Evolutionary conservation across 1,140 invertebrate species (phyloP).

Genomic region (Aphelenchoides fujianensis): DNA sequence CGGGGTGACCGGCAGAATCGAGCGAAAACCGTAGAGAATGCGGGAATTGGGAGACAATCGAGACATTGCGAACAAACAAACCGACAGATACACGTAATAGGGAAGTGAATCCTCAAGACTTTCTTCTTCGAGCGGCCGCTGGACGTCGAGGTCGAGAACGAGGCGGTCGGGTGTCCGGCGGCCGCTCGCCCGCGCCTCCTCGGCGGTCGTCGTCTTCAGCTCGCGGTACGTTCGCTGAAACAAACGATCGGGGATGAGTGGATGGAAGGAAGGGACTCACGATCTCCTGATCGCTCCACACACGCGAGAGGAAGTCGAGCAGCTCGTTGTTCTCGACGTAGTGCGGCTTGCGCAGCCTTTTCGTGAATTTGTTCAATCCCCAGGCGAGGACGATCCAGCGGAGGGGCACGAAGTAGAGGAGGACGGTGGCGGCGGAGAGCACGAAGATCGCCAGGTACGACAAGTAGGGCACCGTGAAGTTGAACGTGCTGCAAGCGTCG

Average conservation of each 20-base stretch:
- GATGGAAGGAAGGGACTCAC: constrained; percentile 45
- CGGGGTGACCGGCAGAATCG: too few species aligned
- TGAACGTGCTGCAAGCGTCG: constrained; percentile 76
- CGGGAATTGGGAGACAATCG: too few species aligned
- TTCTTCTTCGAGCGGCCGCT: not conserved
- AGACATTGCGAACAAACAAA: too few species aligned
- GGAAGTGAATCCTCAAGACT: not conserved
- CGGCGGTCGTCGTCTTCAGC: constrained; percentile 6
- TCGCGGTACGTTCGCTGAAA: constrained; percentile 19
- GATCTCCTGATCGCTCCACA: constrained; percentile 89
- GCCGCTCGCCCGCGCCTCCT: not conserved
- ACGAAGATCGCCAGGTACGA: constrained; percentile 80
- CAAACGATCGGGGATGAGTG: not conserved
- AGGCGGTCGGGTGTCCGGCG: too few species aligned
- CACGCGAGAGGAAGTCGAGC: constrained; percentile 86
- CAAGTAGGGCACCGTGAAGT: constrained; percentile 93
- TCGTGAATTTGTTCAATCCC: constrained; percentile 92
- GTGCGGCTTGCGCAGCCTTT: constrained; percentile 85
- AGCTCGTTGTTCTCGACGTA: constrained; percentile 95
- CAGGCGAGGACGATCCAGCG: constrained; percentile 87
- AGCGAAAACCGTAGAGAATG: too few species aligned
- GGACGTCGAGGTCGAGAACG: not conserved
- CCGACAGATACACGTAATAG: not conserved
- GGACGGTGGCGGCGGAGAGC: constrained; percentile 66
- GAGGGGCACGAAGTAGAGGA: constrained; percentile 85